Percentiles rank a stretch among this genome's conserved stretches.
Evolutionary conservation across 2,797 vertebrate species (phyloP).

Genomic region (Hippopotamyrus pictus): DNA sequence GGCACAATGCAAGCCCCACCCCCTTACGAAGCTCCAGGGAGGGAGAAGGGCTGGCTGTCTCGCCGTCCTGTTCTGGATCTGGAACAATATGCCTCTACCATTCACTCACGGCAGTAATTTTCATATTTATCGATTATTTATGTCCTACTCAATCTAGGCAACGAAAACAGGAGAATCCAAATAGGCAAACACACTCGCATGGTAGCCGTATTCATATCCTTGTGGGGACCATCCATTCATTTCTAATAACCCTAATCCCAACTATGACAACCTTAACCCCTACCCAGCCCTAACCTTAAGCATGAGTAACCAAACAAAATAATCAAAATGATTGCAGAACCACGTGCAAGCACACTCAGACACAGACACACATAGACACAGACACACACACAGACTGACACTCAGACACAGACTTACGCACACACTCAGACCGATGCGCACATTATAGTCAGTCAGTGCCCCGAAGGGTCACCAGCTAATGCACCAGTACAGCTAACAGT

Average conservation of each 20-base stretch:
- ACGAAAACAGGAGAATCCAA: background rate
- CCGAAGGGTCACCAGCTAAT: background rate
- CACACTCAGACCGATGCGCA: background rate
- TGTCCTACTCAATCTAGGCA: background rate
- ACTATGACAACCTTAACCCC: background rate
- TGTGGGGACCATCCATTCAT: background rate
- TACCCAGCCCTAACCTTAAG: background rate
- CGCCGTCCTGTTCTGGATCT: background rate
- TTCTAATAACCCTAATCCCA: background rate
- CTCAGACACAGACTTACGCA: too few relatives aligned
- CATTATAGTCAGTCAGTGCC: background rate
- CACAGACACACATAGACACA: background rate
- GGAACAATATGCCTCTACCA: background rate
- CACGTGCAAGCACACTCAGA: background rate
- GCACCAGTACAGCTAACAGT: background rate
- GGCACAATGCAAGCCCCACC: conserved; percentile 21
- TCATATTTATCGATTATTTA: background rate
- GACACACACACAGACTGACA: too few relatives aligned
- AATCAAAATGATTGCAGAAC: background rate
- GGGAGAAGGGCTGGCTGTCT: conserved; percentile 25
- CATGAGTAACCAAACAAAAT: background rate
- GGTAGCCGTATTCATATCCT: background rate
- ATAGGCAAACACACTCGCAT: background rate
- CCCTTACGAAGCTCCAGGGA: conserved; percentile 43
- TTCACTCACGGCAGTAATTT: background rate